Conservation (phyloP, 2,113 vertebrate genomes). For the Anguilla japonica region DNA sequence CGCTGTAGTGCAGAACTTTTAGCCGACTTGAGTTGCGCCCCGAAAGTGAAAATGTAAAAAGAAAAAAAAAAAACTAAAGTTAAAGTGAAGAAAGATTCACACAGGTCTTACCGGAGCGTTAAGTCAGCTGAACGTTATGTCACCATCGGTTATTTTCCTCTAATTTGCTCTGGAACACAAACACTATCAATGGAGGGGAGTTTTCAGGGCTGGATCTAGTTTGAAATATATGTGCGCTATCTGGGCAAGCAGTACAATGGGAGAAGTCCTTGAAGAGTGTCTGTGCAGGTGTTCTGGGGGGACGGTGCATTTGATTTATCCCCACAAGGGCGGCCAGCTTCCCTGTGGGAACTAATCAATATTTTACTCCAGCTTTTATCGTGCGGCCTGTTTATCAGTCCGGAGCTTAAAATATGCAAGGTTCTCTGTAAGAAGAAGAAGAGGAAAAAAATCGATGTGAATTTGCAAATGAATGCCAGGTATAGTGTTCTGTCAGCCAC, state of each 20-base stretch:
- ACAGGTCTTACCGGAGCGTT: too few species aligned
- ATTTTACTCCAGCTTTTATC: background rate
- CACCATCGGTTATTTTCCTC: background rate
- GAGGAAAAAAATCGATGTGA: background rate
- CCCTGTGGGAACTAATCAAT: background rate
- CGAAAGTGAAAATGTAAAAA: background rate
- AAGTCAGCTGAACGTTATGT: background rate
- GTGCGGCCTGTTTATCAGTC: background rate
- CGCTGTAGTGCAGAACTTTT: background rate
- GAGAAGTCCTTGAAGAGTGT: background rate
- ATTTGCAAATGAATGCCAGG: background rate
- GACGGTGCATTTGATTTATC: background rate
- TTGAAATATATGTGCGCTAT: background rate
- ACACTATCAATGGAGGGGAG: background rate
- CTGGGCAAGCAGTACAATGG: background rate
- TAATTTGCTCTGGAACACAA: background rate
- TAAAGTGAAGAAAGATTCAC: too few species aligned
- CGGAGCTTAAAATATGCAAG: background rate
- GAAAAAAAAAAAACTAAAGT: too few species aligned
- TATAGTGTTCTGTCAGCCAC: background rate
- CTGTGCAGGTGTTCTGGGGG: background rate
- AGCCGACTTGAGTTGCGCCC: background rate
- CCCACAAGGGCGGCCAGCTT: background rate
- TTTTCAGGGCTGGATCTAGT: background rate
- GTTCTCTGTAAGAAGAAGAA: background rate